Percentiles rank a stretch among this genome's conserved stretches.
Conservation (phyloP, 2,888 invertebrate genomes). For the Flabesymbios commensalis region DNA sequence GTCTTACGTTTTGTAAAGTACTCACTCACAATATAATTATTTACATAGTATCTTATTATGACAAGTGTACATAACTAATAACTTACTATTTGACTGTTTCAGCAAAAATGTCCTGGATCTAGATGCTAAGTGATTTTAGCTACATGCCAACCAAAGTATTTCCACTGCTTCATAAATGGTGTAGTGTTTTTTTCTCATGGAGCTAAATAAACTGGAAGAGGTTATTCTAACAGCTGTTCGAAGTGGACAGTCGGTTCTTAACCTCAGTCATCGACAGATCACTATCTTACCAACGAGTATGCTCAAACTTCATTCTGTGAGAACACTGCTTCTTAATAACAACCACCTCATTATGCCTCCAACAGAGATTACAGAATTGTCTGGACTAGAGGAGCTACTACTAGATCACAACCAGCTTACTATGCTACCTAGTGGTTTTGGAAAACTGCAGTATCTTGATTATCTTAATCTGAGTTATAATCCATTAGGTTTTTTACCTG, state of each 20-base stretch:
- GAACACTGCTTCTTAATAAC: conserved; percentile 48
- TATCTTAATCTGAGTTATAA: conserved; percentile 42
- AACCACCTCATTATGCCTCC: conserved; percentile 57
- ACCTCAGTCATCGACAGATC: conserved; percentile 55
- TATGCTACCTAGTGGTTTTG: conserved; percentile 50
- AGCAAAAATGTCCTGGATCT: no score
- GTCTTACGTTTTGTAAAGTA: no score
- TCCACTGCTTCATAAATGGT: no score
- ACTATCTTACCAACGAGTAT: conserved; percentile 48
- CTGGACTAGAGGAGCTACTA: conserved; percentile 2
- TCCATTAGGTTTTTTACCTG: conserved; percentile 46
- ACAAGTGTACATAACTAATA: no score
- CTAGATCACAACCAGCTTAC: conserved; percentile 55
- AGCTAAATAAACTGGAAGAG: not conserved
- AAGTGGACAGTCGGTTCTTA: conserved; percentile 45
- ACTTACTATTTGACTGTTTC: no score
- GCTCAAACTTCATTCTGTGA: conserved; percentile 38
- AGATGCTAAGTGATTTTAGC: no score
- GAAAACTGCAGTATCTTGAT: conserved; percentile 40
- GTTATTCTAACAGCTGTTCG: not conserved
- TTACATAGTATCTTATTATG: no score
- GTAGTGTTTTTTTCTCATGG: no score
- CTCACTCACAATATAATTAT: no score
- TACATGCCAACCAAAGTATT: no score
- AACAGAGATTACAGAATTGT: conserved; percentile 39